Base-by-base conservation (phyloP, 2,113 vertebrate species). In the Notothenia rossii region DNA sequence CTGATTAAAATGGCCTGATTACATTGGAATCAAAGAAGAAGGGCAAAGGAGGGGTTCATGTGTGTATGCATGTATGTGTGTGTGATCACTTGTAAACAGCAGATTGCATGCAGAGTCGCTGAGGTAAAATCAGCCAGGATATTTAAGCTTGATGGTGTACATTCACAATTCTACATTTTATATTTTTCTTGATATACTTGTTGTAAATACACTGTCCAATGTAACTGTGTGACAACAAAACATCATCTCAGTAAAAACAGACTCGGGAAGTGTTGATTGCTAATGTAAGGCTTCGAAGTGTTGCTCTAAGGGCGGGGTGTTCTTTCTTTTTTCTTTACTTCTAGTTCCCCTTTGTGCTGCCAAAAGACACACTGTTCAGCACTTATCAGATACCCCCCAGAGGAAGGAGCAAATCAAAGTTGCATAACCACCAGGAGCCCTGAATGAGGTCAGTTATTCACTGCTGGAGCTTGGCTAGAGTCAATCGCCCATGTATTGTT, bases 261-360 rank as follows among this genome's bases (percentile, higher is more conserved):
- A 63, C n/a, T 53, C 53, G 43, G 79, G 81, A 91, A 88, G 70
- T 64, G 65, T 10, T 83, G 61, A 78, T 64, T 80, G n/a, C 64
- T 82, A 76, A 81, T 79, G 54, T 66, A 61, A 81, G 72, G 20
- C 63, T 56, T 48, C 33, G 72, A n/a, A 69, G 64, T 63, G 7
- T 17, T 56, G 40, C 1, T 49, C 2, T 72, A 50, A 71, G 25
- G 25, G 3, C 25, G 59, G 51, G 43, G 56, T 80, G 46, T 70
- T 71, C 22, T 87, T 84, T 61, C n/a, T 73, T 70, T 70, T 76
- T 82, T 77, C 56, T 65, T 85, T 58, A 79, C 64, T 86, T 81
- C 64, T 86, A 64, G 72, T 89, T 91, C 85, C 83, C 88, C 49
- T 88, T 81, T 87, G 77, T 82, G 54, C 78, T 81, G 86, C 45